Conservation (phyloP, 2,888 invertebrate genomes). For the Himalopsyche tibetana region DNA sequence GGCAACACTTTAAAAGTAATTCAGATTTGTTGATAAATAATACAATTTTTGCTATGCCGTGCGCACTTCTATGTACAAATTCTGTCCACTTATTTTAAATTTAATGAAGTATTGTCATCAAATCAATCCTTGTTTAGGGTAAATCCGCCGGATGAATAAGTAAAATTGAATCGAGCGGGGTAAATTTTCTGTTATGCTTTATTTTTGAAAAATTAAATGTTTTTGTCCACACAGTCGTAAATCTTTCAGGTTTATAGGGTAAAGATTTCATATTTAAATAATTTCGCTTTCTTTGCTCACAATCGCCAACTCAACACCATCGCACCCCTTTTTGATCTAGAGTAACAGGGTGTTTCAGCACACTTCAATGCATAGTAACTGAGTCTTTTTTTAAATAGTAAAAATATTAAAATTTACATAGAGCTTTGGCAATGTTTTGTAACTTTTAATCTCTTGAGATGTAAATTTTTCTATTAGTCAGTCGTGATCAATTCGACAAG, state of each 20-base stretch:
- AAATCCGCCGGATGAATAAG: conserved; percentile 6
- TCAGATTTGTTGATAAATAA: no score
- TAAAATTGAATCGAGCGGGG: not conserved
- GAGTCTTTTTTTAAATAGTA: no score
- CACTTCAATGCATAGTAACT: no score
- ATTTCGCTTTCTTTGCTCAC: conserved; percentile 18
- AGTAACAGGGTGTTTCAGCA: not conserved
- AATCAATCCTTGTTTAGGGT: not conserved
- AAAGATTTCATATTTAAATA: conserved; percentile 45
- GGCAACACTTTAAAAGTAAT: no score
- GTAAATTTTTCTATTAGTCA: no score
- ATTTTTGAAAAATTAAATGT: conserved; percentile 46
- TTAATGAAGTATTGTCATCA: not conserved
- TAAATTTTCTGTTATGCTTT: not conserved
- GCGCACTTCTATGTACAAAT: not conserved
- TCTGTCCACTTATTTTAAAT: not conserved
- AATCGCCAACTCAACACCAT: conserved; percentile 48
- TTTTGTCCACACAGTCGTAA: conserved; percentile 43
- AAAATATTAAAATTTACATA: no score
- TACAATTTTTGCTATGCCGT: not conserved
- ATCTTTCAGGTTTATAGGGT: conserved; percentile 39
- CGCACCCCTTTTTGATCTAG: not conserved
- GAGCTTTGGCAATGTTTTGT: no score
- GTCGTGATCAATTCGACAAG: no score
- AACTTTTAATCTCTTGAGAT: no score